Conservation (phyloP, 1,140 invertebrate genomes). For the Diabrotica virgifera region DNA sequence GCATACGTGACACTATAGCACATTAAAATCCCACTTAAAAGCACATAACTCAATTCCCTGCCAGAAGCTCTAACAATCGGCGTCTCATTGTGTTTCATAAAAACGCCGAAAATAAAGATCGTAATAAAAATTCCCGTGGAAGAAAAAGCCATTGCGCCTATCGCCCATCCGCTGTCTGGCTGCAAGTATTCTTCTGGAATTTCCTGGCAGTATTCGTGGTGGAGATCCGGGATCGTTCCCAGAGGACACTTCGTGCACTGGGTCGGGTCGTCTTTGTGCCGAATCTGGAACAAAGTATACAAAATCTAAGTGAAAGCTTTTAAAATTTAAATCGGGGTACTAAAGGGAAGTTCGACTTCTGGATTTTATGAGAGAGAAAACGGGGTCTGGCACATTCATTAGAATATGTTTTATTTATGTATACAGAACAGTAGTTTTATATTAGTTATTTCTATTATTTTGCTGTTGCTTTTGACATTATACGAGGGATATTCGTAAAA, state of each 20-base stretch:
- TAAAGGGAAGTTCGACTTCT: no score
- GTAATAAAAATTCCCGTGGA: constrained; percentile 76
- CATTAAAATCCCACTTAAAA: constrained; percentile 83
- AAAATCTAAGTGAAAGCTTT: no score
- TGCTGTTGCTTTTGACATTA: no score
- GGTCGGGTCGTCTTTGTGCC: constrained; percentile 74
- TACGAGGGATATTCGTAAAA: no score
- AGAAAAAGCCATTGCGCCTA: constrained; percentile 82
- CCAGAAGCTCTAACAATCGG: constrained; percentile 89
- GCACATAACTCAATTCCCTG: constrained; percentile 82
- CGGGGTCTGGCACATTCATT: no score
- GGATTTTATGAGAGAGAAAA: no score
- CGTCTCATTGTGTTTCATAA: constrained; percentile 71
- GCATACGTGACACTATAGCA: constrained; percentile 87
- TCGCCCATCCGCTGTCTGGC: constrained; percentile 80
- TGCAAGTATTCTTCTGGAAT: constrained; percentile 84
- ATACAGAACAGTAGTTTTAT: no score
- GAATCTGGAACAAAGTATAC: constrained; percentile 58
- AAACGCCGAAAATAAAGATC: constrained; percentile 64
- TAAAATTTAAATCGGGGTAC: no score
- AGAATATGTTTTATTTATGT: no score
- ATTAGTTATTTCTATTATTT: no score
- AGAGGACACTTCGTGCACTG: constrained; percentile 77
- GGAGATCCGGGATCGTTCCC: constrained; percentile 76
- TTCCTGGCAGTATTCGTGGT: constrained; percentile 69